A percentile compares a stretch with the other conserved stretches of the same genome.
phyloP scores from a whole-genome alignment of 2,113 vertebrate species.

The Thamnaconus septentrionalis region DNA sequence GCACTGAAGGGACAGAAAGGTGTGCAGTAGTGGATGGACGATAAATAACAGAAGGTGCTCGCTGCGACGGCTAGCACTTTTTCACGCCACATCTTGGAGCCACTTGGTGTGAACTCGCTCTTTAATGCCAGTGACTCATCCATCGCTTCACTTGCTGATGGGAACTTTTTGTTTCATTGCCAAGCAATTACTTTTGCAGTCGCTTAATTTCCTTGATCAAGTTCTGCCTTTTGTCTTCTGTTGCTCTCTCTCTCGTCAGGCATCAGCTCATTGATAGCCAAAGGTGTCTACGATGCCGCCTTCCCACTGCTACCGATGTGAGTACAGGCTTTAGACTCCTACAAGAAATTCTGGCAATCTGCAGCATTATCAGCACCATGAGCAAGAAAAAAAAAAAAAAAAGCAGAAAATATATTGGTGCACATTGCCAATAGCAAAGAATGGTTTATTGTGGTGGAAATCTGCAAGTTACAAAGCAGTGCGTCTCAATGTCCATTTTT shows the following conservation, averaged over 20 bases:
- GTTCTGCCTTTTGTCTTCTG: too few relatives aligned
- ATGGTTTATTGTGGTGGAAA: too few relatives aligned
- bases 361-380: too few relatives aligned
- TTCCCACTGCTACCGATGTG: constrained; percentile 96
- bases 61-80: neutral
- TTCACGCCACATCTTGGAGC: constrained; percentile 2
- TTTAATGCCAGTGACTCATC: constrained; percentile 4
- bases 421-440: too few relatives aligned
- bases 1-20: neutral
- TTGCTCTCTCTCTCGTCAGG: constrained; percentile 71
- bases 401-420: too few relatives aligned
- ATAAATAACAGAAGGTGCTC: constrained; percentile 10
- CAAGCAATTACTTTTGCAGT: too few relatives aligned
- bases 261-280: constrained; percentile 91
- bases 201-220: neutral
- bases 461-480: too few relatives aligned
- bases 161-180: neutral
- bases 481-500: too few relatives aligned
- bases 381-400: too few relatives aligned
- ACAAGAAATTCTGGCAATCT: neutral
- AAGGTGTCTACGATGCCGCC: constrained; percentile 89
- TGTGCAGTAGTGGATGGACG: neutral
- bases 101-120: constrained; percentile 13
- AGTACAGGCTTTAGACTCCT: constrained; percentile 55
- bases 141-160: constrained; percentile 8